Percentiles rank a stretch among this genome's conserved stretches.
Conservation (phyloP, 2,888 invertebrate genomes). For the Pseudococcus longispinus region DNA sequence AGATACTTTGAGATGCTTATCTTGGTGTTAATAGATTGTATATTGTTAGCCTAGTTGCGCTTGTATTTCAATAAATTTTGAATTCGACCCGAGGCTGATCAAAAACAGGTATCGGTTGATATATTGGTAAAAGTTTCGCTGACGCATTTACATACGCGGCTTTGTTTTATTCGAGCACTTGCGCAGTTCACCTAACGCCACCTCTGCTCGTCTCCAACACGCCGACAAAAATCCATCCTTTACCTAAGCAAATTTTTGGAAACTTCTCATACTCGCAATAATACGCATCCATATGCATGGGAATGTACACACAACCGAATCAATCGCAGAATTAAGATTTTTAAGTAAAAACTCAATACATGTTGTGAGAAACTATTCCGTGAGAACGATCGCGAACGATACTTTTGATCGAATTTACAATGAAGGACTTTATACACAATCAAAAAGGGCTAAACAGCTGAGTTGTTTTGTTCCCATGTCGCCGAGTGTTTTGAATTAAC, state of each 20-base stretch:
- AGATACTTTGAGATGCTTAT: conserved; percentile 47
- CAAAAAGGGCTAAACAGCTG: conserved; percentile 43
- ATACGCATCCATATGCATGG: neutral
- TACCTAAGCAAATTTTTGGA: neutral
- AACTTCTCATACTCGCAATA: neutral
- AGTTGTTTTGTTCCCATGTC: conserved; percentile 40
- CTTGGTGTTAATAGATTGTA: conserved; percentile 51
- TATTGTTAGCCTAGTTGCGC: conserved; percentile 50
- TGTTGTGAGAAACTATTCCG: conserved; percentile 14
- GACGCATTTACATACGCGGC: conserved; percentile 13
- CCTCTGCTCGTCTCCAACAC: neutral
- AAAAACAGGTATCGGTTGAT: conserved; percentile 44
- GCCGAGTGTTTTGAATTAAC: conserved; percentile 39
- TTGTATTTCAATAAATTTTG: conserved; percentile 51
- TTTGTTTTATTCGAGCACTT: conserved; percentile 31
- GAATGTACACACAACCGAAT: neutral
- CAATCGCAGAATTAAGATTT: neutral
- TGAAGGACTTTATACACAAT: neutral
- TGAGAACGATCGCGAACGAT: conserved; percentile 7
- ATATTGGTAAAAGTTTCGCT: conserved; percentile 50
- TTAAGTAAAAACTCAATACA: neutral
- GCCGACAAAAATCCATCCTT: neutral
- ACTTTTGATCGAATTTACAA: conserved; percentile 33
- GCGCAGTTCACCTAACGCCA: neutral
- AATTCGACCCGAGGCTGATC: conserved; percentile 48